Evolutionary conservation across 1,140 invertebrate genomes (phyloP), one percentile per base, ranked within the genome.

Genomic region (Manduca sexta): DNA sequence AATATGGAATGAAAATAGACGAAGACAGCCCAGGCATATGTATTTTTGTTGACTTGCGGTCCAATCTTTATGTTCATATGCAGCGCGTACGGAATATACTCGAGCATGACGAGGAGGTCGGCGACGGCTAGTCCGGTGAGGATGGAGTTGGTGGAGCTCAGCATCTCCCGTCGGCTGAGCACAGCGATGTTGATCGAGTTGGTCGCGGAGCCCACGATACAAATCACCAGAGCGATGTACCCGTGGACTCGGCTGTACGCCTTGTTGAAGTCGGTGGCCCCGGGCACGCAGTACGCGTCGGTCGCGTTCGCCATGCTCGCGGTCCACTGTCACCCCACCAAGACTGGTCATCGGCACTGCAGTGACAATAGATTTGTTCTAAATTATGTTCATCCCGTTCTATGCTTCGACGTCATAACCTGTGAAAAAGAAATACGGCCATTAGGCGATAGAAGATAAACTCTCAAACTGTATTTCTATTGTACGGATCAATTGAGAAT

Each of bases 151-250:
- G 94, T 96, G 0, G 95, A 91, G 5, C 93, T 94, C 38, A 88
- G 84, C 96, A 98, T 97, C 69, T 97, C 93, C 3, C 92, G 88
- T 6, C 96, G 90, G 0, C 96, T 97, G 14, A 99, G 86, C 3
- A 99, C 96, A n/a, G 94, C 92, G 31, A 99, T 97, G 84, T 98
- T 99, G 46, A 98, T 89, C 1, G 93, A 89, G 75, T 99, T 99
- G 38, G 96, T 94, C 11, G 98, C 89, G 2, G 95, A 95, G 33
- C 97, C 97, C 65, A 98, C 93, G 13, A 95, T 88, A 78, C 97
- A 99, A 33, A 99, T 95, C 38, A 85, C 72, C 37, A 87, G 68
- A 18, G 84, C 83, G 12, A 87, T 80, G 57, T 86, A 87, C n/a
- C 84, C 86, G 51, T 87, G 86, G n/a, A 86, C 55, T 6, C 72